These are phyloP conservation scores for Baccha elongata DNA, from an alignment of 2,888 invertebrate species.

Conservation along the genomic window DNA sequence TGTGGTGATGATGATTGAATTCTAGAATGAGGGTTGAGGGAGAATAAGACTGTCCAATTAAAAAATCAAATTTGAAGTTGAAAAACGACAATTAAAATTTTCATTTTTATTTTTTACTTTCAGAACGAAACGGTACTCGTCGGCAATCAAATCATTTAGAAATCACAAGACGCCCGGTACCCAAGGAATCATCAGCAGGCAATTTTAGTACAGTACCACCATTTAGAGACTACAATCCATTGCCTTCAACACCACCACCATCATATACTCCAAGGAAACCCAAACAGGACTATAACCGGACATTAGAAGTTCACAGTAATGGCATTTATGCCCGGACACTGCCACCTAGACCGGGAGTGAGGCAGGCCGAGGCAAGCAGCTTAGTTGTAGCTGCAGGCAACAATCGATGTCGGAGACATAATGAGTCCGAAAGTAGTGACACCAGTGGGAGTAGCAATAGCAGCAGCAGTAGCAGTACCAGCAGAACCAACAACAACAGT, in stretches of 20 bases:
- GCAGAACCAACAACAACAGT: conserved; percentile 69
- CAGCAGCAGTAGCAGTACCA: conserved; percentile 54
- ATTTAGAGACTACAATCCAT: conserved; percentile 74
- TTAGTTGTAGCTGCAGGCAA: conserved; percentile 36
- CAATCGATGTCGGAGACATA: conserved; percentile 60
- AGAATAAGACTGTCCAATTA: background rate
- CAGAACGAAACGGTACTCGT: conserved; percentile 60
- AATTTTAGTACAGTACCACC: conserved; percentile 70
- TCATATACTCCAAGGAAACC: conserved; percentile 77
- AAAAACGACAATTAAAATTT: conserved; percentile 69
- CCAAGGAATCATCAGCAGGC: conserved; percentile 4
- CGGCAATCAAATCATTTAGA: conserved; percentile 63
- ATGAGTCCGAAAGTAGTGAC: conserved; percentile 67
- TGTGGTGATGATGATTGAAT: conserved; percentile 47
- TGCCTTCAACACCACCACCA: conserved; percentile 80
- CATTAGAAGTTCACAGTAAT: conserved; percentile 35
- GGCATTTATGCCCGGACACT: conserved; percentile 39
- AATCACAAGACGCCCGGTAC: conserved; percentile 58
- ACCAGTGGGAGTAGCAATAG: conserved; percentile 54
- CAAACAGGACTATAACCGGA: conserved; percentile 21
- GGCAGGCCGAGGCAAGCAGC: conserved; percentile 11
- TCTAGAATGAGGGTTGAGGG: conserved; percentile 15
- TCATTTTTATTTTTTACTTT: conserved; percentile 42
- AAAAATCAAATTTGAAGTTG: background rate
- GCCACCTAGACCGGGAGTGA: conserved; percentile 38